Percentiles rank a stretch among this genome's conserved stretches.
Evolutionary conservation across 2,797 vertebrate species (phyloP).

Genomic region (Oreochromis grahami): DNA sequence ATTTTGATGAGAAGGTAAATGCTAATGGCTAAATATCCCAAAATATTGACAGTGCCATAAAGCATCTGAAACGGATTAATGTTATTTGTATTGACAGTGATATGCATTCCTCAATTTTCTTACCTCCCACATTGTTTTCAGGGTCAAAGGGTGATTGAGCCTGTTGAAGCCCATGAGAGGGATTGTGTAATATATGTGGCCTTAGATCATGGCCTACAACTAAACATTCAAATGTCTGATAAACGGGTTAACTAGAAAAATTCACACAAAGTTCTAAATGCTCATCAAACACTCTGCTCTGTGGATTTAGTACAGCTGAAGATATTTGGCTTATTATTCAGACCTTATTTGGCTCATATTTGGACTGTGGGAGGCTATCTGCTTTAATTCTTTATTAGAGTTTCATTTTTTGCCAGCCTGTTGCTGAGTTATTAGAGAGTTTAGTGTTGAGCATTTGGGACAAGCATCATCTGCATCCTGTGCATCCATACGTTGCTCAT

Average conservation of each 20-base stretch:
- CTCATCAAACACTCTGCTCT: neutral
- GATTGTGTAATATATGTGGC: neutral
- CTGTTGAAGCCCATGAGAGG: neutral
- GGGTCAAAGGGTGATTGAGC: neutral
- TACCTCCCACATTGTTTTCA: neutral
- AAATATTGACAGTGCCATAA: neutral
- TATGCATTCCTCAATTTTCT: fast-evolving
- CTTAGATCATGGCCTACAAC: neutral
- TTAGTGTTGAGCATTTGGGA: neutral
- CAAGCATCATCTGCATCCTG: neutral
- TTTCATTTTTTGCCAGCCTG: neutral
- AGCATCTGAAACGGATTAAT: neutral
- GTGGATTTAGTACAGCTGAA: neutral
- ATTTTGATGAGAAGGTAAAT: neutral
- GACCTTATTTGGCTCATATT: neutral
- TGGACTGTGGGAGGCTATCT: neutral
- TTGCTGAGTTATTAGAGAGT: neutral
- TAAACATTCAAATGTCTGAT: neutral
- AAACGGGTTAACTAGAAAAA: neutral
- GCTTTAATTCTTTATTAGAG: neutral
- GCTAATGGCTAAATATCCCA: neutral
- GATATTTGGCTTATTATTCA: neutral
- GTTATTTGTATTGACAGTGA: neutral
- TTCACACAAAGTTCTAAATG: neutral
- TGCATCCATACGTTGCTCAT: constrained; percentile 2